These are phyloP conservation scores for Eptatretus burgeri DNA, from an alignment of 2,113 vertebrate species.

Conservation along the genomic window DNA sequence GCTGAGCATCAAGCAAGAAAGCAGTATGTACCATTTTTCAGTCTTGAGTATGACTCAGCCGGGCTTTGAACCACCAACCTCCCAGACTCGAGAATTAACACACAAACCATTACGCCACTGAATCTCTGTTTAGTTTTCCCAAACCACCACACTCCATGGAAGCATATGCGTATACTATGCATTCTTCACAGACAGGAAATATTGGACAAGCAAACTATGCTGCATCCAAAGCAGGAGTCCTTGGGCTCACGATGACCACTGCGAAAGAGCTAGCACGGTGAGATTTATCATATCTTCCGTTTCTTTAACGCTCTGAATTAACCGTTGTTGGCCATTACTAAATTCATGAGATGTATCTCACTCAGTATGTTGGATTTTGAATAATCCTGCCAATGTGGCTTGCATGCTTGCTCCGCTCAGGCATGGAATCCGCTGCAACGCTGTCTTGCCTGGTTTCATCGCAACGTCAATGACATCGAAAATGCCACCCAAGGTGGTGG, in stretches of 20 bases:
- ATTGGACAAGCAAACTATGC: slow-evolving; percentile 40
- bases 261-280: slow-evolving; percentile 43
- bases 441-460: slow-evolving; percentile 40
- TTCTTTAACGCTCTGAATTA: no score
- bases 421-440: slow-evolving; percentile 42
- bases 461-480: slow-evolving; percentile 40
- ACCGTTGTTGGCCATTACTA: no score
- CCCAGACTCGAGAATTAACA: no score
- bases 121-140: not conserved
- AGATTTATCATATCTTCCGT: not conserved
- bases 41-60: no score
- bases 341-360: no score
- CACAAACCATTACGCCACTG: no score
- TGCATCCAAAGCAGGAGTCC: slow-evolving; percentile 44
- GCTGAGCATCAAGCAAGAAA: no score
- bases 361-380: no score
- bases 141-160: not conserved
- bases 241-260: slow-evolving; percentile 29
- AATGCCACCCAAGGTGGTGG: slow-evolving; percentile 35
- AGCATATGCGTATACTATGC: not conserved
- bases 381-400: no score
- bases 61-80: no score
- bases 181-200: slow-evolving; percentile 33
- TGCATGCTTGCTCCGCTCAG: slow-evolving; percentile 13
- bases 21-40: no score